A percentile compares a stretch with the other conserved stretches of the same genome.
These are phyloP conservation scores for Hydrolagus affinis DNA, from an alignment of 2,113 vertebrate genomes.

Conservation along the genomic window DNA sequence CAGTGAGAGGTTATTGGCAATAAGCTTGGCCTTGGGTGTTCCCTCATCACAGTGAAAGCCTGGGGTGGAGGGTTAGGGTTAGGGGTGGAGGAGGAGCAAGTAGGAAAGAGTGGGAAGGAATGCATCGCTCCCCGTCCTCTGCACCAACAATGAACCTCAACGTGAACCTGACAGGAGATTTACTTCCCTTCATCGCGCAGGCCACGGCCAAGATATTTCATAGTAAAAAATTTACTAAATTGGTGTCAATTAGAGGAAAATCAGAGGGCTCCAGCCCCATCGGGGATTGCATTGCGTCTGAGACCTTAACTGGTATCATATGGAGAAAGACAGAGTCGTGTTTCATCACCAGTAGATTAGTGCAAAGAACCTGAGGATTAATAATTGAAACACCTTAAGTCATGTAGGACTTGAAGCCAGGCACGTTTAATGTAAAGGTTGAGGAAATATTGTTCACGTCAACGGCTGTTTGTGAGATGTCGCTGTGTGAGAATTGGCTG, in stretches of 20 bases:
- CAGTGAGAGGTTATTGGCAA: no score
- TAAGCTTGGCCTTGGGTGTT: background rate
- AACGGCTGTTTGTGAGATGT: no score
- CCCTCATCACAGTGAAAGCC: background rate
- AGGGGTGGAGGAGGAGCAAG: background rate
- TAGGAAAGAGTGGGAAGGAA: background rate
- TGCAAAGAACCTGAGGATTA: background rate
- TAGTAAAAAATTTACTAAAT: background rate
- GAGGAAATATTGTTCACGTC: no score
- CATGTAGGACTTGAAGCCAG: background rate
- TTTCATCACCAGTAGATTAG: background rate
- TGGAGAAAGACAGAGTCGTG: background rate
- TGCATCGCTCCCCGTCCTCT: background rate
- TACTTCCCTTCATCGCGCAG: background rate
- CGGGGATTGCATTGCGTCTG: background rate
- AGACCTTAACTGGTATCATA: background rate
- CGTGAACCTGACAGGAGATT: background rate
- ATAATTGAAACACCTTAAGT: background rate
- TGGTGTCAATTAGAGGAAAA: slow-evolving; percentile 2
- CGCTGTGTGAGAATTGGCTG: no score
- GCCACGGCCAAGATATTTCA: background rate
- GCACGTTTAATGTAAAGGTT: background rate
- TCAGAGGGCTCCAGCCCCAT: background rate
- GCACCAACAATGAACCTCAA: background rate
- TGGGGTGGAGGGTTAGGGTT: background rate